Percentiles rank a stretch among this genome's conserved stretches.
Conservation (phyloP, 2,797 vertebrate genomes). For the Phrynocephalus vlangalii region DNA sequence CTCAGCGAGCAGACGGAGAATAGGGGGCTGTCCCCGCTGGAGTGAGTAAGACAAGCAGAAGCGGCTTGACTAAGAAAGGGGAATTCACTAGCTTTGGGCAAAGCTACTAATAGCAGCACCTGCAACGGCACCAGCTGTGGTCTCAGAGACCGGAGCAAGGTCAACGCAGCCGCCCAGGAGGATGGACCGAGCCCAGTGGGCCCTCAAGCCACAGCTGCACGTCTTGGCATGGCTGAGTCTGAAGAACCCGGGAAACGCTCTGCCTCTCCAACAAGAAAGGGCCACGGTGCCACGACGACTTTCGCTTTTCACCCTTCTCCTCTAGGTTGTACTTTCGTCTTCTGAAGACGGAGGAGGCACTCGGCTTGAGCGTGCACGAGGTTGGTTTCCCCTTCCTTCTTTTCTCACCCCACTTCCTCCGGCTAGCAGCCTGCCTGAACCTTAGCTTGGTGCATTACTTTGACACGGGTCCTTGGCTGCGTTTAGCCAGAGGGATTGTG, state of each 20-base stretch:
- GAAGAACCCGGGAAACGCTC: fast-evolving
- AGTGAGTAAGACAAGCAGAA: conserved; percentile 61
- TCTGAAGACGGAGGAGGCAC: neutral
- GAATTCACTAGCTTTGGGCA: conserved; percentile 62
- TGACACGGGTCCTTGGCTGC: no score
- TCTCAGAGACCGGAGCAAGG: neutral
- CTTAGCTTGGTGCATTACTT: neutral
- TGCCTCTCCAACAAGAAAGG: neutral
- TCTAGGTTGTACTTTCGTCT: neutral
- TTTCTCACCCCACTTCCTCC: neutral
- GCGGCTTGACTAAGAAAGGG: conserved; percentile 68
- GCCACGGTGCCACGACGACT: neutral
- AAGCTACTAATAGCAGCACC: conserved; percentile 63
- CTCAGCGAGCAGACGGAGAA: fast-evolving
- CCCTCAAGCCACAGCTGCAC: no score
- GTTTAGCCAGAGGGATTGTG: no score
- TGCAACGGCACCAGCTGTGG: neutral
- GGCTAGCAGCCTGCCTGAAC: neutral
- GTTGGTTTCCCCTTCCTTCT: neutral
- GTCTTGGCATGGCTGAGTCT: neutral
- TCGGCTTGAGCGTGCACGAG: neutral
- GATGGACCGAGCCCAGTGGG: no score
- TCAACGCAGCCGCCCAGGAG: neutral
- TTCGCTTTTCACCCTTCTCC: neutral
- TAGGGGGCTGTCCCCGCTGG: conserved; percentile 68